These are phyloP conservation scores for Porites rus DNA, from an alignment of 92 coral and sea anemone species.

Conservation along the genomic window DNA sequence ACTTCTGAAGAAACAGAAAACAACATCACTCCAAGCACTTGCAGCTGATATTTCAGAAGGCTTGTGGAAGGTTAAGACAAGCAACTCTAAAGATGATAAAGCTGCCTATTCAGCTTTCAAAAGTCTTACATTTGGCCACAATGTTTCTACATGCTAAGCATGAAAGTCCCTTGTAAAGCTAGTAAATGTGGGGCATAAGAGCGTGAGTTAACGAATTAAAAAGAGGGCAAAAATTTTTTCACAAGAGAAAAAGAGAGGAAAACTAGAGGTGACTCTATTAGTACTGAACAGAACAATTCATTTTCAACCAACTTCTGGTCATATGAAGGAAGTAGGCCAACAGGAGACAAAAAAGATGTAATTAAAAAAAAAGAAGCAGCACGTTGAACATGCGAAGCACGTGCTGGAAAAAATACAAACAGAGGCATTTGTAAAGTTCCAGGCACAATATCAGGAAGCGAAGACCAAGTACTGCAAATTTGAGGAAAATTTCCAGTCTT, in stretches of 20 bases:
- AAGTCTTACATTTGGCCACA: constrained; percentile 58
- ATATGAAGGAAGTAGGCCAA: constrained; percentile 63
- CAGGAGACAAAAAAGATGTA: constrained; percentile 62
- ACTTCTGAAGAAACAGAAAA: too few species aligned
- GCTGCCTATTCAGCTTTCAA: not conserved
- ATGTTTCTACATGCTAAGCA: constrained; percentile 46
- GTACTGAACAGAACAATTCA: constrained; percentile 17
- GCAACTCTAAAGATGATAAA: too few species aligned
- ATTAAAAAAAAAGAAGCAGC: constrained; percentile 38
- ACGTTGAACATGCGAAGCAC: constrained; percentile 62
- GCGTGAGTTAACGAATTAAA: constrained; percentile 38
- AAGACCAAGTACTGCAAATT: constrained; percentile 59
- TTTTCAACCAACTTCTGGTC: constrained; percentile 54
- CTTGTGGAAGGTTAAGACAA: too few species aligned
- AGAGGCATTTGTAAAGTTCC: constrained; percentile 59
- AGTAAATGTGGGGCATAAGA: constrained; percentile 40
- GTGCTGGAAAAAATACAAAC: constrained; percentile 73
- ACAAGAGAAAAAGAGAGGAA: constrained; percentile 60
- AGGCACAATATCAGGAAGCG: constrained; percentile 37
- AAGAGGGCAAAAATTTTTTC: constrained; percentile 47
- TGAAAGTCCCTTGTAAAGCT: constrained; percentile 52
- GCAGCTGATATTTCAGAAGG: too few species aligned
- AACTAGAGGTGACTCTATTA: constrained; percentile 46
- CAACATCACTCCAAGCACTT: too few species aligned
- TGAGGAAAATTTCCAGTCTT: constrained; percentile 60